Evolutionary conservation across 2,113 vertebrate genomes (phyloP).

Genomic region (Tonatia bakeri): DNA sequence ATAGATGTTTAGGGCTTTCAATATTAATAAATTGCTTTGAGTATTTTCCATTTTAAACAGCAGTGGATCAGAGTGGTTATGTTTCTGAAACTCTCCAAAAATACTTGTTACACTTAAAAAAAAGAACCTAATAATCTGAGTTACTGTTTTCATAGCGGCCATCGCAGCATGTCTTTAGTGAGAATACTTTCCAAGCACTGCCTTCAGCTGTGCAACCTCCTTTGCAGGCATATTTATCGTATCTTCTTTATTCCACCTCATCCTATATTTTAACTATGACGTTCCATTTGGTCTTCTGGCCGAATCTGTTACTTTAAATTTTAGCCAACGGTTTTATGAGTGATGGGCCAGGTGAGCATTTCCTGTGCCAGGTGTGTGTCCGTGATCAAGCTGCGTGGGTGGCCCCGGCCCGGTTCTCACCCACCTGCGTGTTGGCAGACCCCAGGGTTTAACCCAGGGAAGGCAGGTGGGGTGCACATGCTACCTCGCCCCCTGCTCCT

Average conservation of each 20-base stretch:
- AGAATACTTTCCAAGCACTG: background rate
- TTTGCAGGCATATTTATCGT: background rate
- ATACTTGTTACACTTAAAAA: background rate
- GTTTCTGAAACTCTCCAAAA: background rate
- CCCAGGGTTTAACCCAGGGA: background rate
- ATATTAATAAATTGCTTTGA: background rate
- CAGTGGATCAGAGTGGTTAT: background rate
- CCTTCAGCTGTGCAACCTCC: background rate
- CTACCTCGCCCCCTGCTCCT: background rate
- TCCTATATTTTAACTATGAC: background rate
- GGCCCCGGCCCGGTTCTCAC: background rate
- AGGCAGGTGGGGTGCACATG: too few species aligned
- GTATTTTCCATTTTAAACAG: background rate
- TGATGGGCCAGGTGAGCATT: too few species aligned
- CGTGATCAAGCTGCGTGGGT: fast-evolving
- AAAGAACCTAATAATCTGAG: background rate
- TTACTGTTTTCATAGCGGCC: background rate
- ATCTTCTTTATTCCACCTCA: background rate
- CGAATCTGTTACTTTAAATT: background rate
- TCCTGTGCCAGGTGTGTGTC: background rate
- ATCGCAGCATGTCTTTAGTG: background rate
- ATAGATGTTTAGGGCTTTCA: background rate
- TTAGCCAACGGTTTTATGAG: background rate
- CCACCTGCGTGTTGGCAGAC: background rate
- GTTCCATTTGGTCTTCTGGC: background rate